phyloP scores from a whole-genome alignment of 2,888 invertebrate species.

The Ceratothoa steindachneri region DNA sequence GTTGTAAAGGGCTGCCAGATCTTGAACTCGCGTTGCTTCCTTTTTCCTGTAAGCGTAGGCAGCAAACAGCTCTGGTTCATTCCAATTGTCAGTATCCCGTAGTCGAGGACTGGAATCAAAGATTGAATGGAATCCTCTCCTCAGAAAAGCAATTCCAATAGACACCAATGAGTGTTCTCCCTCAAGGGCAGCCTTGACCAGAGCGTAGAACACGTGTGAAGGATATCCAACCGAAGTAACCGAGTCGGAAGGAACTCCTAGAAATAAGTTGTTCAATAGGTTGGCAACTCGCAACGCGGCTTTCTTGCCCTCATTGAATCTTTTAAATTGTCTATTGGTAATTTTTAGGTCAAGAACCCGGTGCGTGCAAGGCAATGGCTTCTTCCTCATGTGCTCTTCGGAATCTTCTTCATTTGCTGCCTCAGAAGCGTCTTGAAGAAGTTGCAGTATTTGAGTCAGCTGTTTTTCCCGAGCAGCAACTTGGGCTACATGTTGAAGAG shows the following conservation, averaged over 20 bases:
- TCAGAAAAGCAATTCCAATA: constrained; percentile 27
- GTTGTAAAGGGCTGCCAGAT: constrained; percentile 27
- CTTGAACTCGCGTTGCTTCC: constrained; percentile 12
- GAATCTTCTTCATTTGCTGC: background rate
- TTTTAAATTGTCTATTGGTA: constrained; percentile 1
- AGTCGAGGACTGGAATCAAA: background rate
- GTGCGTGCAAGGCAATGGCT: constrained; percentile 16
- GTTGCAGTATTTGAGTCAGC: constrained; percentile 25
- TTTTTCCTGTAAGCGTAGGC: constrained; percentile 24
- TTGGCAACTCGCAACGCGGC: constrained; percentile 28
- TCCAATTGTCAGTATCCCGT: background rate
- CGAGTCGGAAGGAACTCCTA: constrained; percentile 6
- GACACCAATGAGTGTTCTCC: constrained; percentile 23
- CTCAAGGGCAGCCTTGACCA: constrained; percentile 23
- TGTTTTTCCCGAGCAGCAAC: constrained; percentile 33
- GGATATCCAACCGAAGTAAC: constrained; percentile 6
- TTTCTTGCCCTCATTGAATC: constrained; percentile 21
- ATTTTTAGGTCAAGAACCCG: constrained; percentile 23
- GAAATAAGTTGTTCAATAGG: constrained; percentile 32
- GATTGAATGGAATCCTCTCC: constrained; percentile 9
- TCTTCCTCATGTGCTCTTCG: background rate
- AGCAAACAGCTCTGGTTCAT: constrained; percentile 17
- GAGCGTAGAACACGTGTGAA: constrained; percentile 26
- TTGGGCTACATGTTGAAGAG: constrained; percentile 35
- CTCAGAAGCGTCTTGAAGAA: constrained; percentile 6